phyloP scores from a whole-genome alignment of 2,797 vertebrate species.

The Chromobotia macracanthus region DNA sequence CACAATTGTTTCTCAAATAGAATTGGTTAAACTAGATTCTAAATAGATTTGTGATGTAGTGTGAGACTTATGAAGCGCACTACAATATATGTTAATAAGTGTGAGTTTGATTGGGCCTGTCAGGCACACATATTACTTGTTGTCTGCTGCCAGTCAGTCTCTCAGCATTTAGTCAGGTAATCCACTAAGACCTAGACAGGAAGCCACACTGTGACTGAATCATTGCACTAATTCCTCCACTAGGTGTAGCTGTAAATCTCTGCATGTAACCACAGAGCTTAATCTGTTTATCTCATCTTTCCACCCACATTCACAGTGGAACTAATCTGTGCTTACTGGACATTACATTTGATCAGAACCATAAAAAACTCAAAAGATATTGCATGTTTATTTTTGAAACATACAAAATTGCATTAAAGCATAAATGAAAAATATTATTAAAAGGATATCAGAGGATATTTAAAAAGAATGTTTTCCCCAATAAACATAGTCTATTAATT shows the following conservation, averaged over 20 bases:
- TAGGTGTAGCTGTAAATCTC: neutral
- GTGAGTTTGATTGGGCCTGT: slow-evolving; percentile 33
- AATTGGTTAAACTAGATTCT: too few species aligned
- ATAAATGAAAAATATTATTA: neutral
- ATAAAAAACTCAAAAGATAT: neutral
- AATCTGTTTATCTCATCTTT: slow-evolving; percentile 15
- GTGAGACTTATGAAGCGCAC: too few species aligned
- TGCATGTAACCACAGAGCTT: neutral
- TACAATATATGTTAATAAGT: slow-evolving; percentile 4
- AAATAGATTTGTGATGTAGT: too few species aligned
- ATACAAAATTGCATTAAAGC: neutral
- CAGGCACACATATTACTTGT: slow-evolving; percentile 26
- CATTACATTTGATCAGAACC: neutral
- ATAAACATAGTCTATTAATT: too few species aligned
- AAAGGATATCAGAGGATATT: too few species aligned
- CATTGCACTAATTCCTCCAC: neutral
- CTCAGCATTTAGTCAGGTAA: slow-evolving; percentile 22
- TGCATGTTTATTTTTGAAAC: neutral
- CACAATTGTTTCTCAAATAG: too few species aligned
- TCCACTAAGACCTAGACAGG: slow-evolving; percentile 5
- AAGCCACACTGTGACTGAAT: neutral
- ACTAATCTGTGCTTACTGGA: neutral
- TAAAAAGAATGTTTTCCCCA: too few species aligned
- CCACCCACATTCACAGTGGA: neutral
- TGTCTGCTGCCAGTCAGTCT: slow-evolving; percentile 22